Base-by-base conservation (phyloP, 2,888 invertebrate species). In the Auanema sp. region DNA sequence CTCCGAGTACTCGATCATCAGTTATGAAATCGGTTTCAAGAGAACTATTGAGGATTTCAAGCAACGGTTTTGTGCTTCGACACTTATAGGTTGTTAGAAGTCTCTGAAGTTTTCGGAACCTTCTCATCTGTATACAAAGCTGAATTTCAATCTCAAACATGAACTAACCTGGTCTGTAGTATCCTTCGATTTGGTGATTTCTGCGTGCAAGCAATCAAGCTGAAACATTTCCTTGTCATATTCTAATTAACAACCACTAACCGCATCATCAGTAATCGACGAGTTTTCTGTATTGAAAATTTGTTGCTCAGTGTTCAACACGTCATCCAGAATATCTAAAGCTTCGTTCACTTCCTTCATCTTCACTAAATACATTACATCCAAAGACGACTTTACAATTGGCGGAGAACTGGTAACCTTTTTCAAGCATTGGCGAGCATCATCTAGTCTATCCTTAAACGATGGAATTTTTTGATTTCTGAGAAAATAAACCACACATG, bases 301-400 rank as follows among this genome's bases (percentile, higher is more conserved):
- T 10, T 25, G 40, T 40, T 73, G 69, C 43, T 69, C 69, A 12
- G 60, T 52, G 54, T 64, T 57, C 11, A 73, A 51, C n/a, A 68
- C 49, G 8, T 55, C 62, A 33, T 73, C 71, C 5, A 71, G 16
- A 42, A 67, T 65, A 3, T 58, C 55, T n/a, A 73, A 23, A 1
- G 73, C 73, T 43, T 73, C 69, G 25, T 68, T 62, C 1, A 73
- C 23, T 25, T 67, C 65, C 8, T 52, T 57, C 24, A 68, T 64
- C 52, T 71, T 58, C 1, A 65, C 51, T 8, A 65, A 25, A 8
- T 65, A n/a, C 2, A 49, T 14, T 11, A 71, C 61, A 12, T 53
- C 57, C 25, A 71, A 53, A 11, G 65, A 66, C 3, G 47, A 58
- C 11, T 51, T 43, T 14, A 74, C 64, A 10, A 63, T 64, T 8